These are phyloP conservation scores for Clusia tigrina DNA, from an alignment of 2,888 invertebrate genomes.

Conservation along the genomic window DNA sequence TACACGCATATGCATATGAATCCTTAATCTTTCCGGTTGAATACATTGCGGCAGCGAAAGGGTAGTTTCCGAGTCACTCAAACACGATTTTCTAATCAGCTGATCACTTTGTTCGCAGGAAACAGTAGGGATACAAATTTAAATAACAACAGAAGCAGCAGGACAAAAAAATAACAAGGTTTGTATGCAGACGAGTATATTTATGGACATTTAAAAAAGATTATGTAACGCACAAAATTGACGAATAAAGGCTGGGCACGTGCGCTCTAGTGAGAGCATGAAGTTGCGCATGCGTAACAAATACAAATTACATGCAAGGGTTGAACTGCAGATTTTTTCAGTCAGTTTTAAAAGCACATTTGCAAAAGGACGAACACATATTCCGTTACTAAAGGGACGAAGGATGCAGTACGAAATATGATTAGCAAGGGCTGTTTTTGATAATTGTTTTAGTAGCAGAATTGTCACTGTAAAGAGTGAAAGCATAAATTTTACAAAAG, in stretches of 20 bases:
- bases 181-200: neutral
- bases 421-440: no score
- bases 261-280: neutral
- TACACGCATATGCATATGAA: neutral
- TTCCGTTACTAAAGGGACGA: no score
- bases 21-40: neutral
- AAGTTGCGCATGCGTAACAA: no score
- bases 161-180: neutral
- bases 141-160: conserved; percentile 12
- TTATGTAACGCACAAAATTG: no score
- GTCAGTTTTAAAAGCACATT: no score
- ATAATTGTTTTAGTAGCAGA: no score
- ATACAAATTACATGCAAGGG: neutral
- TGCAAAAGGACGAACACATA: no score
- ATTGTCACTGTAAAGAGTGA: no score
- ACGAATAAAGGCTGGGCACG: neutral
- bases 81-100: conserved; percentile 19
- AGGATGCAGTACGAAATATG: no score
- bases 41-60: neutral
- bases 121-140: neutral
- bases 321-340: no score
- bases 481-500: neutral
- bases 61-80: neutral
- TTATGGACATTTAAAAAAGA: no score
- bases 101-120: conserved; percentile 10